These are phyloP conservation scores for Campylomormyrus tamandua DNA, from an alignment of 2,113 vertebrate genomes.

Conservation along the genomic window DNA sequence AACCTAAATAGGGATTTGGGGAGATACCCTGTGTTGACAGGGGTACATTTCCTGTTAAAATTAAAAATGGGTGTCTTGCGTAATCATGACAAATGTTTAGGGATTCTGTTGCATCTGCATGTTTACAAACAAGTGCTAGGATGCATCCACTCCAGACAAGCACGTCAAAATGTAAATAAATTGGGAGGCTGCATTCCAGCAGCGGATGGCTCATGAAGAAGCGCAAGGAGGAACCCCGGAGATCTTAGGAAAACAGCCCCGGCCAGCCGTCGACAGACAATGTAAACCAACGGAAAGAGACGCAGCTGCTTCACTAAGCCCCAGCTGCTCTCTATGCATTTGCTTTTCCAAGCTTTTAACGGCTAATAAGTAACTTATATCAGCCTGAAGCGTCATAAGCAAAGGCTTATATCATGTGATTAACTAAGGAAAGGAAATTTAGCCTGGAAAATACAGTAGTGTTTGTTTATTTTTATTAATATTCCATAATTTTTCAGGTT, in stretches of 20 bases:
- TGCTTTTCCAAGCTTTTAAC: background rate
- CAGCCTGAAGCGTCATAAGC: background rate
- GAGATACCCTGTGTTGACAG: background rate
- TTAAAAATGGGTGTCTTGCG: background rate
- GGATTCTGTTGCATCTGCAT: background rate
- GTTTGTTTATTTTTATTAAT: background rate
- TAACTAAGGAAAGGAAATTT: background rate
- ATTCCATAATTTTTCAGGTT: background rate
- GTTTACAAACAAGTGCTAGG: background rate
- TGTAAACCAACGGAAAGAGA: background rate
- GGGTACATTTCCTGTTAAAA: background rate
- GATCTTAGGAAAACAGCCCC: background rate
- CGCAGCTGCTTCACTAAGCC: background rate
- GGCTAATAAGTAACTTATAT: background rate
- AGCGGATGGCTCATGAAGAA: background rate
- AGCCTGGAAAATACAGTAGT: background rate
- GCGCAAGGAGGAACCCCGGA: background rate
- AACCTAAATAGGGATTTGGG: background rate
- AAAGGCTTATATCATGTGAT: background rate
- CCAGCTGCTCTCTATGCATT: background rate
- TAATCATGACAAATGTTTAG: background rate
- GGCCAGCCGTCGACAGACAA: background rate
- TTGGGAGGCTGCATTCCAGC: background rate
- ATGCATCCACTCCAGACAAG: background rate
- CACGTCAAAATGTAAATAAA: conserved; percentile 4